phyloP scores from a whole-genome alignment of 2,797 vertebrate genomes.

The Heteromormyrus szaboi region DNA sequence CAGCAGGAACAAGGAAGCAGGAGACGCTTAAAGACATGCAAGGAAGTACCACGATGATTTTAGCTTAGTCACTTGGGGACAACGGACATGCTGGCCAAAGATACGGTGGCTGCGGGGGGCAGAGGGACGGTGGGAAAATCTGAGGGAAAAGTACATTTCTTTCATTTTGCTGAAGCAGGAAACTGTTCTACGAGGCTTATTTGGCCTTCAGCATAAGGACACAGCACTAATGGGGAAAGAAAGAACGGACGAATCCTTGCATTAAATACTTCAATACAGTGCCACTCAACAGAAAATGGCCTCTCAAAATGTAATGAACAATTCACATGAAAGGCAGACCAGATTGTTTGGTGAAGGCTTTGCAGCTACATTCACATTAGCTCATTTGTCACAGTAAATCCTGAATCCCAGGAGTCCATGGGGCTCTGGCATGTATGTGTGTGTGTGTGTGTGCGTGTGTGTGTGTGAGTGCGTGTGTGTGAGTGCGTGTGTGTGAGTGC shows the following conservation, averaged over 20 bases:
- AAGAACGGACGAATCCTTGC: background rate
- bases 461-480: background rate
- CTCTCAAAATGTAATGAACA: constrained; percentile 38
- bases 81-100: background rate
- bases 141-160: background rate
- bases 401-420: background rate
- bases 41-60: background rate
- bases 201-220: background rate
- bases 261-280: background rate
- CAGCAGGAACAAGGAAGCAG: background rate
- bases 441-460: too few species aligned
- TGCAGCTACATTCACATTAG: background rate
- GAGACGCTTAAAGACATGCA: too few species aligned
- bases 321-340: background rate
- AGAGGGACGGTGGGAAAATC: background rate
- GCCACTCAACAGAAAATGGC: constrained; percentile 4
- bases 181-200: background rate
- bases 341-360: background rate
- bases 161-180: background rate
- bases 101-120: background rate
- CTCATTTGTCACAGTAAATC: background rate
- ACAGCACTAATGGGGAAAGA: background rate
- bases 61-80: background rate
- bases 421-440: background rate
- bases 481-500: background rate